Evolutionary conservation across 2,888 invertebrate genomes (phyloP).

Genomic region (Tricholauxania praeusta): DNA sequence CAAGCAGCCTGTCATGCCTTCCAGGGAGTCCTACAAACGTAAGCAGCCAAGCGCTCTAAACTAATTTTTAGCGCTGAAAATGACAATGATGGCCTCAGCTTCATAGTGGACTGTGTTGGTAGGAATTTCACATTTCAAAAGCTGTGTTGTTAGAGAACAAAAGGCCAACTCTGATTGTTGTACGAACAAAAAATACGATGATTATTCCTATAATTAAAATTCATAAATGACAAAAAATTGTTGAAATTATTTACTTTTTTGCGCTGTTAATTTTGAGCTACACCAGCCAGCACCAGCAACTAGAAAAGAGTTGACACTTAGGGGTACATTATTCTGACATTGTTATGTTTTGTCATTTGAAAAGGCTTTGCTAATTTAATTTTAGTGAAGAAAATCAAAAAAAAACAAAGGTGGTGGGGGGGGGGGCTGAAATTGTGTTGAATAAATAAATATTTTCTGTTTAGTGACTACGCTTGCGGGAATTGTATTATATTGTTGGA

Average conservation of each 20-base stretch:
- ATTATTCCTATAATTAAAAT: slow-evolving; percentile 34
- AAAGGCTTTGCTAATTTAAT: background rate
- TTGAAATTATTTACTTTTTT: background rate
- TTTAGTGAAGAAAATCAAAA: background rate
- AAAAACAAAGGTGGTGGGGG: background rate
- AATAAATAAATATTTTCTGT: too few species aligned
- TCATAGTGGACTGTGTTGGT: background rate
- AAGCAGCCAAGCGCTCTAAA: slow-evolving; percentile 31
- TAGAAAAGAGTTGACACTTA: slow-evolving; percentile 12
- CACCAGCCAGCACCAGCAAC: background rate
- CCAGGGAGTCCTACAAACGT: background rate
- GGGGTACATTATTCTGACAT: slow-evolving; percentile 21
- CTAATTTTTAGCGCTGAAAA: slow-evolving; percentile 33
- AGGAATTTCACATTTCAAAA: background rate
- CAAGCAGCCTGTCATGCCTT: background rate
- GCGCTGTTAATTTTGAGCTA: slow-evolving; percentile 4
- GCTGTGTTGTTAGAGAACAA: background rate
- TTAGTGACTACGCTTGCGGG: too few species aligned
- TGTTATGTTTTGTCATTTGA: background rate
- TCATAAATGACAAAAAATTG: slow-evolving; percentile 33
- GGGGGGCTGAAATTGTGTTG: too few species aligned
- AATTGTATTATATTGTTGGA: too few species aligned
- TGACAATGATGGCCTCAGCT: slow-evolving; percentile 26
- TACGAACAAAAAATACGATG: slow-evolving; percentile 22
- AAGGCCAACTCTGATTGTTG: slow-evolving; percentile 30